Evolutionary conservation across 2,888 invertebrate species (phyloP).

Genomic region (Perizoma flavofasciatum): DNA sequence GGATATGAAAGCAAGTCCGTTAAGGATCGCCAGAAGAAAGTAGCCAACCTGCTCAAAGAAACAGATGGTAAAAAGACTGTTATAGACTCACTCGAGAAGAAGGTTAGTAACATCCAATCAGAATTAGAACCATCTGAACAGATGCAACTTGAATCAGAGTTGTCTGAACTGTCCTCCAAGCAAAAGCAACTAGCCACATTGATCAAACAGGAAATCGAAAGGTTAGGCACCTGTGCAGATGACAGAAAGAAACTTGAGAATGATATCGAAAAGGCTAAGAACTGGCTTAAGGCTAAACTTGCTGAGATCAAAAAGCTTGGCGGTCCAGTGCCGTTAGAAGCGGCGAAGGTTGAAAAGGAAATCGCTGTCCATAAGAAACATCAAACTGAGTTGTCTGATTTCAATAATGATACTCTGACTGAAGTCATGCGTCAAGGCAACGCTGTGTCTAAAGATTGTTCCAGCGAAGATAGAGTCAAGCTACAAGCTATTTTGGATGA

Average conservation of each 20-base stretch:
- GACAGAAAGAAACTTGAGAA: conserved; percentile 90
- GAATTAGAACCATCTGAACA: conserved; percentile 94
- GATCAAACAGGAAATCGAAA: conserved; percentile 89
- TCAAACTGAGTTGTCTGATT: conserved; percentile 90
- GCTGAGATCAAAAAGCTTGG: conserved; percentile 90
- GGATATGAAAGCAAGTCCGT: conserved; percentile 91
- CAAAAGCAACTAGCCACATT: conserved; percentile 89
- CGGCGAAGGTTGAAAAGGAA: conserved; percentile 92
- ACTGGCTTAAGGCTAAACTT: conserved; percentile 91
- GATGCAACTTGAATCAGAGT: conserved; percentile 88
- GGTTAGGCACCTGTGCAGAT: conserved; percentile 87
- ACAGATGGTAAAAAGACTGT: conserved; percentile 92
- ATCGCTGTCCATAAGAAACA: conserved; percentile 89
- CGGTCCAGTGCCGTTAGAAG: conserved; percentile 90
- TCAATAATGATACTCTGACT: conserved; percentile 88
- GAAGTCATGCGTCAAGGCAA: conserved; percentile 91
- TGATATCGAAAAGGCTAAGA: conserved; percentile 90
- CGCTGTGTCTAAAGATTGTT: conserved; percentile 91
- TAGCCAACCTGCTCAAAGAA: conserved; percentile 91
- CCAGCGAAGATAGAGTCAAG: conserved; percentile 86
- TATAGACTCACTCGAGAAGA: conserved; percentile 92
- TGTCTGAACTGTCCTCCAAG: conserved; percentile 88
- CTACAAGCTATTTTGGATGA: conserved; percentile 87
- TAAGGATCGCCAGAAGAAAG: conserved; percentile 88
- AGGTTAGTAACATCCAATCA: conserved; percentile 91